Base-by-base conservation (phyloP, 2,888 invertebrate species). In the Meteorus colon region DNA sequence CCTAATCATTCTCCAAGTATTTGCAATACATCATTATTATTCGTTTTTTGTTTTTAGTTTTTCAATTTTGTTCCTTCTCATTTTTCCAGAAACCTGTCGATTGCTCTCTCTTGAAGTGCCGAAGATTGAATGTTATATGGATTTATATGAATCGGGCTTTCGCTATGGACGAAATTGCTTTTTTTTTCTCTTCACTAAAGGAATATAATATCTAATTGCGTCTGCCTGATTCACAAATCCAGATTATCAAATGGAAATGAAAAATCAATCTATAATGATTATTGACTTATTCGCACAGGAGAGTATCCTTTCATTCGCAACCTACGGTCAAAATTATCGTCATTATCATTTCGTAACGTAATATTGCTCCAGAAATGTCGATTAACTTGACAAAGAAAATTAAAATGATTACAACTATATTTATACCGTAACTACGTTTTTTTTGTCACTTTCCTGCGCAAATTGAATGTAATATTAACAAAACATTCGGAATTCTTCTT, bases 1-100 rank as follows among this genome's bases (percentile, higher is more conserved):
- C 75, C 51, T 24, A 74, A 75, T 80, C 45, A 62, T 80, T 51
- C 66, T 51, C 73, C 73, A 80, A 81, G 80, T 83, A 81, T 83
- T 81, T 81, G 78, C 81, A 79, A 77, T 77, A 75, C 31, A 75
- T 77, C 55, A 68, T n/a, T 29, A 37, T 45, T 29, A n/a, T 19
- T 51, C 34, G 34, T 24, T 27, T 66, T 59, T 24, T 62, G 62
- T 48, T 41, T 27, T 34, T 37, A 45, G 12, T 51, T 10, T 6
- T 60, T 66, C 8, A 16, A 51, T 31, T 19, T 37, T 31, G 37
- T 48, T 37, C 37, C n/a, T 45, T 62, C 10, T 75, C 37, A 59
- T 60, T 41, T 29, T 8, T 1, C 24, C 19, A 19, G n/a, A 24
- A 55, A 55, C n/a, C 24, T 2, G 5, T 55, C n/a, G 19, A 55